Evolutionary conservation across 2,888 invertebrate genomes (phyloP), one percentile per base, ranked within the genome.

Genomic region (Leucozona laternaria): DNA sequence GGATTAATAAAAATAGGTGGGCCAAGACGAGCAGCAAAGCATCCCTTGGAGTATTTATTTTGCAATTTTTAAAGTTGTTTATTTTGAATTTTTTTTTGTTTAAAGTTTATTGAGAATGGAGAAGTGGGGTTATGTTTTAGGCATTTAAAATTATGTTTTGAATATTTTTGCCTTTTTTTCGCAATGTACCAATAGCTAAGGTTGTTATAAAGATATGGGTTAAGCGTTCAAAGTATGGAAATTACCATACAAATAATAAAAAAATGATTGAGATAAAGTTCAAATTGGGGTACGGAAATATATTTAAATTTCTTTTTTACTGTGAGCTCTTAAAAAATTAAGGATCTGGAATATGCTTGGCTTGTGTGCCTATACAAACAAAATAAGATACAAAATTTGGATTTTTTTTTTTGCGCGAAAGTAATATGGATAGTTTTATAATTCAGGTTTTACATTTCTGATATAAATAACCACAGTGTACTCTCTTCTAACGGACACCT

Each of bases 31-130:
- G 62, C 43, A 62, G 43, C 22, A 31, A 20, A 15, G n/a, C 45
- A 60, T 68, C 34, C 84, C 85, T 77, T 73, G n/a, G 85, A 48
- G 85, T 85, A 80, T 85, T 85, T 80, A 80, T 80, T 55, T 68
- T 50, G 62, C 72, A 80, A 85, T 85, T 79, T 77, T 72, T 22
- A 45, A 71, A 31, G 64, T 45, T 48, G 48, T 48, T 48, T 34
- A 37, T 60, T 34, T 58, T 20, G 6, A 3, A 7, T 50, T 31
- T 28, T 45, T 22, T 40, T 25, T 7, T 15, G 8, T 10, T 11
- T n/a, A 25, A 40, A 15, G 28, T 45, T 64, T 28, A 45, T 64
- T 31, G 25, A 5, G 11, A 13, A 43, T n/a, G 4, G 1, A 8
- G 1, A 22, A n/a, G 60, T 15, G n/a, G 8, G 40, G 40, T 4